Conservation (phyloP, 2,888 invertebrate genomes). For the Cephus pygmeus region DNA sequence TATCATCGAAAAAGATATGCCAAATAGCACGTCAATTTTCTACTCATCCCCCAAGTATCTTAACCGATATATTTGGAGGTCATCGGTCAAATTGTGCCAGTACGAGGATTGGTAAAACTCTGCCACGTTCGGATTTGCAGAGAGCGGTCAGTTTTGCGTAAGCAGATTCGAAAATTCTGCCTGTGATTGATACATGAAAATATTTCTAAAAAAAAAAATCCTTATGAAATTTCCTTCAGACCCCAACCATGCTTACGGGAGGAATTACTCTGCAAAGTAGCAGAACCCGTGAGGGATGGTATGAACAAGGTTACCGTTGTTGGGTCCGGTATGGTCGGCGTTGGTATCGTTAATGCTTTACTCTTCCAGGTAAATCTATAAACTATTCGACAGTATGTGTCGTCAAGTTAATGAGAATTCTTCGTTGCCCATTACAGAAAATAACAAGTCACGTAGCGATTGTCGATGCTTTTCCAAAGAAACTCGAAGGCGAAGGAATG, state of each 20-base stretch:
- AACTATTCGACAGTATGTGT: constrained; percentile 7
- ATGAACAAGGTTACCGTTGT: constrained; percentile 72
- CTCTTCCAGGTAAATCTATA: constrained; percentile 69
- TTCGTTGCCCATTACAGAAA: constrained; percentile 57
- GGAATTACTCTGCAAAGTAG: constrained; percentile 54
- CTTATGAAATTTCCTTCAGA: constrained; percentile 17
- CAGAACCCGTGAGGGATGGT: constrained; percentile 56
- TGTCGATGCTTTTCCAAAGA: constrained; percentile 72
- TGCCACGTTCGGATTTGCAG: constrained; percentile 33
- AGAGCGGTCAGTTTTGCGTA: constrained; percentile 48
- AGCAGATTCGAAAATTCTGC: constrained; percentile 23
- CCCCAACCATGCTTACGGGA: constrained; percentile 47
- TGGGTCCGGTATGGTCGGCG: constrained; percentile 75
- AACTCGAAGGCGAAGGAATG: constrained; percentile 74
- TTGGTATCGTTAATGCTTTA: constrained; percentile 72
- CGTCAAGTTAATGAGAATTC: neutral
- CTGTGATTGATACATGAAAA: neutral
- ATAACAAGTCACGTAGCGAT: constrained; percentile 71
- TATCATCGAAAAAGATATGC: neutral
- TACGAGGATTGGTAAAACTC: constrained; percentile 28
- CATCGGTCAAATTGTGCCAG: constrained; percentile 13
- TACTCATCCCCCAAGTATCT: constrained; percentile 34
- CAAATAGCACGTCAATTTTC: neutral
- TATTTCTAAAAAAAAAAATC: neutral
- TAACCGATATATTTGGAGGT: constrained; percentile 33